A percentile compares a stretch with the other conserved stretches of the same genome.
These are phyloP conservation scores for Cylas formicarius DNA, from an alignment of 1,140 invertebrate genomes.

Conservation along the genomic window DNA sequence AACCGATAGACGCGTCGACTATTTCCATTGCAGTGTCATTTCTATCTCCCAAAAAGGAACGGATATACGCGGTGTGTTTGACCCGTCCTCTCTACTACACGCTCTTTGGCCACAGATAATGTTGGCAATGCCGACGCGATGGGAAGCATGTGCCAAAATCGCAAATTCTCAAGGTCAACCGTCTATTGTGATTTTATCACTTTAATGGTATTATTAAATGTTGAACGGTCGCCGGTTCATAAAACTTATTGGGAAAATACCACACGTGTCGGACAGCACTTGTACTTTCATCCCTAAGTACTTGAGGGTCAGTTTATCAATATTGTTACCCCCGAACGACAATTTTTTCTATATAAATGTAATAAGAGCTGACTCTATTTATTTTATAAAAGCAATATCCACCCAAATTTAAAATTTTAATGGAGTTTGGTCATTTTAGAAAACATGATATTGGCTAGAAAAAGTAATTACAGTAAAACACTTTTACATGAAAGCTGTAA, in stretches of 20 bases:
- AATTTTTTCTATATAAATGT: no score
- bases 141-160: conserved; percentile 29
- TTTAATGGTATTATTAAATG: conserved; percentile 20
- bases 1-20: no score
- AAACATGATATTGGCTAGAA: no score
- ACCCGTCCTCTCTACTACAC: conserved; percentile 26
- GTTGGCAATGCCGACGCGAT: conserved; percentile 10
- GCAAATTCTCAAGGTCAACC: conserved; percentile 31
- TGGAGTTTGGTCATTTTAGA: no score
- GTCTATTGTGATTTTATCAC: conserved; percentile 28
- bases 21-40: conserved; percentile 11
- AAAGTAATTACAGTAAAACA: no score
- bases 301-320: conserved; percentile 1
- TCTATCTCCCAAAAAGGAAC: conserved; percentile 17
- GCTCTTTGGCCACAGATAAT: conserved; percentile 25
- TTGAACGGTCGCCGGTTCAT: no score
- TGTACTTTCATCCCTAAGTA: conserved; percentile 4
- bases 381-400: neutral
- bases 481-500: no score
- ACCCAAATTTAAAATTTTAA: no score
- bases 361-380: no score
- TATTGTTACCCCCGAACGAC: no score
- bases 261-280: conserved; percentile 1
- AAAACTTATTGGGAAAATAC: no score
- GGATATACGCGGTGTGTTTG: conserved; percentile 30